Evolutionary conservation across 2,797 vertebrate species (phyloP).

Genomic region (Clarias laeviceps): DNA sequence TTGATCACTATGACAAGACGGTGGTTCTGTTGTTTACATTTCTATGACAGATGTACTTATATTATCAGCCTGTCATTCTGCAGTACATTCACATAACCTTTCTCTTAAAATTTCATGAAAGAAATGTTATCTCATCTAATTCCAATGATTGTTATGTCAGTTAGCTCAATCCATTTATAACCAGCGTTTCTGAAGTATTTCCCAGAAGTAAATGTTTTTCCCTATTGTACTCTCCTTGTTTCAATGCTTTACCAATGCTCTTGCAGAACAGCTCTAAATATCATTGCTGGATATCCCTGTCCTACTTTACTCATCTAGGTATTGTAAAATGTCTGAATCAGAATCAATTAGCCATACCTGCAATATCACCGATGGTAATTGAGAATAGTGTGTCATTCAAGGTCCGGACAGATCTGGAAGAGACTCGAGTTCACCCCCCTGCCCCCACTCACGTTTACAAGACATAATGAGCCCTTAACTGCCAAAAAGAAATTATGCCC

Average conservation of each 20-base stretch:
- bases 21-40: not conserved
- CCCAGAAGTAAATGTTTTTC: not conserved
- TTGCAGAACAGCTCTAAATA: conserved; percentile 37
- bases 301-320: conserved; percentile 40
- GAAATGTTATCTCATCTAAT: not conserved
- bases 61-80: not conserved
- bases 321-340: conserved; percentile 44
- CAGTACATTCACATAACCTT: not conserved
- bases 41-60: not conserved
- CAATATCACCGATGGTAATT: conserved; percentile 46
- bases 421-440: conserved; percentile 10
- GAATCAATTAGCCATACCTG: conserved; percentile 56
- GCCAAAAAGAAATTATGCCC: conserved; percentile 16
- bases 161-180: not conserved
- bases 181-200: not conserved
- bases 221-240: not conserved
- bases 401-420: conserved; percentile 32
- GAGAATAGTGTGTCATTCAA: conserved; percentile 39
- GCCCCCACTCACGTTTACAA: conserved; percentile 25
- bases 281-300: conserved; percentile 34
- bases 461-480: conserved; percentile 52
- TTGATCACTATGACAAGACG: conserved; percentile 9
- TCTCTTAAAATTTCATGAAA: not conserved
- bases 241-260: conserved; percentile 13
- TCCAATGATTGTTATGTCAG: not conserved